phyloP scores from a whole-genome alignment of 2,888 invertebrate genomes.

The Agriotes lineatus region DNA sequence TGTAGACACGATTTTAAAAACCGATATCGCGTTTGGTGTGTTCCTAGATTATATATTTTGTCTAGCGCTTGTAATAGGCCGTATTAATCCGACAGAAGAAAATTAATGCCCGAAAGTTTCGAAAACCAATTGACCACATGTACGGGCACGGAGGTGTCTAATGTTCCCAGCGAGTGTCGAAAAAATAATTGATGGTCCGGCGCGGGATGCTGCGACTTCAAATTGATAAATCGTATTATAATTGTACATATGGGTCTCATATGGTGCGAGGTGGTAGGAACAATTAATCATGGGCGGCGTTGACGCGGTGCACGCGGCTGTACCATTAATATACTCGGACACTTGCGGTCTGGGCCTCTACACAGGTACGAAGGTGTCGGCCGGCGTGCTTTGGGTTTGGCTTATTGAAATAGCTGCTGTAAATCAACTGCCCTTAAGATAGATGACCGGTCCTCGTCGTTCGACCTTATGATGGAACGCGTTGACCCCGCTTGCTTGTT shows the following conservation, averaged over 20 bases:
- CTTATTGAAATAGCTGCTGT: conserved; percentile 54
- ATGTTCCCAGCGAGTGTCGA: conserved; percentile 21
- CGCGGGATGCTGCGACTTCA: conserved; percentile 42
- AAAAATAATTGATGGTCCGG: conserved; percentile 43
- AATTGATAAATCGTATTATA: conserved; percentile 61
- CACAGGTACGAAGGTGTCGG: conserved; percentile 53
- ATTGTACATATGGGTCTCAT: conserved; percentile 62
- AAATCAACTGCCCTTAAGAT: conserved; percentile 50
- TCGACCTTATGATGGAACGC: conserved; percentile 48
- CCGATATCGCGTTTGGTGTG: too few species aligned
- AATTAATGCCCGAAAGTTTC: conserved; percentile 9
- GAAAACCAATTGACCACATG: neutral
- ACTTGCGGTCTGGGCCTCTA: conserved; percentile 52
- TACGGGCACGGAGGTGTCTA: conserved; percentile 6
- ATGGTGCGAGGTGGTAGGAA: conserved; percentile 56
- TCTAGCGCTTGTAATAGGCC: too few species aligned
- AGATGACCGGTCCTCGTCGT: conserved; percentile 47
- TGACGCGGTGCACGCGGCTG: conserved; percentile 57
- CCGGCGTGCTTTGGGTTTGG: conserved; percentile 49
- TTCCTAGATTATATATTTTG: too few species aligned
- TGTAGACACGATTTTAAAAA: too few species aligned
- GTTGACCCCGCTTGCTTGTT: conserved; percentile 41
- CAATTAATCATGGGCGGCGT: conserved; percentile 60
- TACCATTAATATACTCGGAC: conserved; percentile 61
- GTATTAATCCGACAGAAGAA: neutral